These are phyloP conservation scores for Eulemur mongoz DNA, from an alignment of 2,797 vertebrate species.

Conservation along the genomic window DNA sequence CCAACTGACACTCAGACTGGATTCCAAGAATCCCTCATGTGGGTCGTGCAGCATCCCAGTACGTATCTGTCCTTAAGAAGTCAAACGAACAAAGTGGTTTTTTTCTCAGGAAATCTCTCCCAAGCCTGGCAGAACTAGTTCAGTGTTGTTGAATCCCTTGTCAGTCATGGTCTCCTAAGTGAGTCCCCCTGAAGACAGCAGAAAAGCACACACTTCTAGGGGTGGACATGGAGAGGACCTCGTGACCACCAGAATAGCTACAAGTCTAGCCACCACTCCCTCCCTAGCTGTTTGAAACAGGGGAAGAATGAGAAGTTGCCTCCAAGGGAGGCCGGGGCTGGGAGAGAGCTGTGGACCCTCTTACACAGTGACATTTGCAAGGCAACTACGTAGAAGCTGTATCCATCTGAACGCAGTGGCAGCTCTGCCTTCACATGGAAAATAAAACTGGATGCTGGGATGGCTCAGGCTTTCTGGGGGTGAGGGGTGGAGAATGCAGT, in stretches of 20 bases:
- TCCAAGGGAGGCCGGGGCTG: neutral
- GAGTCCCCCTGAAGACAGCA: neutral
- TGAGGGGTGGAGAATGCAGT: rapidly evolving
- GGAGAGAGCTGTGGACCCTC: neutral
- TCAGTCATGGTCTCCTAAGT: neutral
- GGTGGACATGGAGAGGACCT: neutral
- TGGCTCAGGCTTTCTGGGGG: neutral
- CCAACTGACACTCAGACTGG: neutral
- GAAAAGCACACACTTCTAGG: neutral
- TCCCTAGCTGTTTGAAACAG: neutral
- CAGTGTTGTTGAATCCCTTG: neutral
- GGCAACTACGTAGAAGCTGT: neutral
- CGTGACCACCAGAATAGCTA: neutral
- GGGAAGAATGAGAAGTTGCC: neutral
- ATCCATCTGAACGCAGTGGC: neutral
- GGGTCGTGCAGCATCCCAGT: neutral
- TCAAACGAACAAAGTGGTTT: neutral
- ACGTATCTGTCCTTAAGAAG: neutral
- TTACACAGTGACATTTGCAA: neutral
- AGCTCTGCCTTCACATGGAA: neutral
- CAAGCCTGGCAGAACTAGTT: neutral
- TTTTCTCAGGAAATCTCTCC: neutral
- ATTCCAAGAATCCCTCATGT: neutral
- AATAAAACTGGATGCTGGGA: neutral
- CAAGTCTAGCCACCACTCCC: neutral